Percentiles rank a stretch among this genome's conserved stretches.
Conservation (phyloP, 2,797 vertebrate genomes). For the Propithecus deckenii region DNA sequence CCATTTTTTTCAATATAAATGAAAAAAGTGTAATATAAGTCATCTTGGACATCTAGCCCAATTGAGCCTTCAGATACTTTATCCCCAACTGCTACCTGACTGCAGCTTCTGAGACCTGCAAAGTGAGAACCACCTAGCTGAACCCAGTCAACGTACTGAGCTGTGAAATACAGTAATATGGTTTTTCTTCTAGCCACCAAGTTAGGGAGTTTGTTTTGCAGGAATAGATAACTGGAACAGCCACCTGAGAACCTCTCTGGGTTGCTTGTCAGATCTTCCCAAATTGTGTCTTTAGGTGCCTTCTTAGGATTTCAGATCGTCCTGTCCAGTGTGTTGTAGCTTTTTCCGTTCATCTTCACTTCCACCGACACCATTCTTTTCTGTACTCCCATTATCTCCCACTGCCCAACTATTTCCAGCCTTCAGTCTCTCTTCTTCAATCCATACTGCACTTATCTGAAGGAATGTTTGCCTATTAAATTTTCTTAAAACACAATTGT, state of each 20-base stretch:
- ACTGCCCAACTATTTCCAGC: neutral
- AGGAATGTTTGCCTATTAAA: constrained; percentile 1
- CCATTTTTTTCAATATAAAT: neutral
- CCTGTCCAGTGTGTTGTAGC: neutral
- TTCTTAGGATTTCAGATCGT: neutral
- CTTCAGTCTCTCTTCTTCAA: neutral
- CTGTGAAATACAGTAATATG: neutral
- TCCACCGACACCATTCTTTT: neutral
- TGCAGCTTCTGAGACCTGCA: neutral
- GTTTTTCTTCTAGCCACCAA: neutral
- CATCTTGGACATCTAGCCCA: neutral
- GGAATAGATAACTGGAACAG: neutral
- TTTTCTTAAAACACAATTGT: constrained; percentile 51
- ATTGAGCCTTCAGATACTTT: neutral
- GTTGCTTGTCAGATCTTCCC: neutral
- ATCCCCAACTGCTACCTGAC: neutral
- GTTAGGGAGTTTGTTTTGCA: neutral
- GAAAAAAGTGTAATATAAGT: neutral
- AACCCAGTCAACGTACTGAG: neutral
- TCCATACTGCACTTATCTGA: neutral
- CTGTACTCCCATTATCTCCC: neutral
- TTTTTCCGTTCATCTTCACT: constrained; percentile 4
- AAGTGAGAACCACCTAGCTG: neutral
- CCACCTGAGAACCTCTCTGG: neutral
- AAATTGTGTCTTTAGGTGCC: neutral